Base-by-base conservation (phyloP, 2,113 vertebrate species). In the Pterophyllum scalare region DNA sequence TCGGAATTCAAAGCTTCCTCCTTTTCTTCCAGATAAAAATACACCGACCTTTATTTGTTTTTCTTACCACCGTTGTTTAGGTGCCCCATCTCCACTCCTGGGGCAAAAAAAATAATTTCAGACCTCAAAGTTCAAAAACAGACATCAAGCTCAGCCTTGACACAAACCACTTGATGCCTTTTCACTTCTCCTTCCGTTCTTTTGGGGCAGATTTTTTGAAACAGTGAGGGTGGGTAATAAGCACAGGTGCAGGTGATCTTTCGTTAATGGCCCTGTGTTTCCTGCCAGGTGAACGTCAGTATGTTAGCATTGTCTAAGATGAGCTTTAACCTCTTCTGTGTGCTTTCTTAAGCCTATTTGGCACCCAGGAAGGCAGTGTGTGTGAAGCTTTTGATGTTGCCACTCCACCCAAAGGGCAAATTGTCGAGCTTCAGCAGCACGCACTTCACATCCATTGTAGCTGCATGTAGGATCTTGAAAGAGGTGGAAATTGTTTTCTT, bases 21-120 rank as follows among this genome's bases (percentile, higher is more conserved):
- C 91, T 90, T 93, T 93, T 93, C 89, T 91, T 91, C 19, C 2
- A 87, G 22, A 85, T 79, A 64, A 83, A 91, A 92, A 93, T 88
- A 80, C 31, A 3, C 31, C 15, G 49, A 84, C 77, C 75, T 81
- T 79, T 77, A 76, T 91, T 88, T 93, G 83, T 93, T 94, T 82
- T 88, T 85, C 75, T 88, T 88, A 57, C 86, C 86, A 79, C 59
- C 72, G 57, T 33, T 82, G 87, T 91, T 85, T 81, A 58, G 35
- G 49, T 40, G 78, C 59, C 56, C 82, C 76, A 61, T 78, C 86
- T 85, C 75, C 49, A 76, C 67, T 83, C 77, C 87, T 11, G 74
- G 28, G 82, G 84, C 33, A 1, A 65, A 75, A 74, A 74, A 79
- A 80, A 80, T 59, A 8, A 72, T 75, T 81, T 83, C 31, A 83